Conservation (phyloP, 53 echinoderm and acorn worm genomes). For the Mesocentrotus franciscanus region DNA sequence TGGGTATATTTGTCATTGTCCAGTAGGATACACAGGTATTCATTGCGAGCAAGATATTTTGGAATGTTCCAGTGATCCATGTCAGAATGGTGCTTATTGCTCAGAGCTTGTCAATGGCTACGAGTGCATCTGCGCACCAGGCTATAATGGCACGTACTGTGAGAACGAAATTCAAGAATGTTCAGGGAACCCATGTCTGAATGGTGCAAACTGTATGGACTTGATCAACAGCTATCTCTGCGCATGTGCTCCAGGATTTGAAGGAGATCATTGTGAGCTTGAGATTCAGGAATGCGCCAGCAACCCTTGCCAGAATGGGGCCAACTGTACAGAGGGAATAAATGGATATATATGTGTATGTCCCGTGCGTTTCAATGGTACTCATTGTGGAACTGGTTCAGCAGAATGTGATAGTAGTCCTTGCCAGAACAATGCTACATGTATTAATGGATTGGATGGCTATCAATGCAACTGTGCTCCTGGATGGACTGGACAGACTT, state of each 20-base stretch:
- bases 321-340: conserved; percentile 70
- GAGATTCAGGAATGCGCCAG: conserved; percentile 70
- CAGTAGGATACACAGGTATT: conserved; percentile 62
- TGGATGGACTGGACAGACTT: conserved; percentile 48
- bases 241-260: conserved; percentile 68
- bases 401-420: conserved; percentile 79
- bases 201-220: conserved; percentile 76
- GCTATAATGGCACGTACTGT: conserved; percentile 68
- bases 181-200: conserved; percentile 66
- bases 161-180: conserved; percentile 43
- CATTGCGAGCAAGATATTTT: conserved; percentile 65
- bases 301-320: conserved; percentile 78
- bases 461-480: conserved; percentile 5
- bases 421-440: conserved; percentile 78
- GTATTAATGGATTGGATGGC: background rate
- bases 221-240: conserved; percentile 67
- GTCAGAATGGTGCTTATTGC: conserved; percentile 75
- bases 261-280: conserved; percentile 74
- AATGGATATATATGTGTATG: conserved; percentile 80
- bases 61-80: conserved; percentile 67
- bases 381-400: conserved; percentile 72
- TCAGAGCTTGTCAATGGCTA: conserved; percentile 57
- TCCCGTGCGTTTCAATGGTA: conserved; percentile 74
- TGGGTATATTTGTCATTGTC: conserved; percentile 66
- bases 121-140: conserved; percentile 63